Conservation (phyloP, 35 echinoderm and acorn worm species). For the Hemicentrotus pulcherrimus region DNA sequence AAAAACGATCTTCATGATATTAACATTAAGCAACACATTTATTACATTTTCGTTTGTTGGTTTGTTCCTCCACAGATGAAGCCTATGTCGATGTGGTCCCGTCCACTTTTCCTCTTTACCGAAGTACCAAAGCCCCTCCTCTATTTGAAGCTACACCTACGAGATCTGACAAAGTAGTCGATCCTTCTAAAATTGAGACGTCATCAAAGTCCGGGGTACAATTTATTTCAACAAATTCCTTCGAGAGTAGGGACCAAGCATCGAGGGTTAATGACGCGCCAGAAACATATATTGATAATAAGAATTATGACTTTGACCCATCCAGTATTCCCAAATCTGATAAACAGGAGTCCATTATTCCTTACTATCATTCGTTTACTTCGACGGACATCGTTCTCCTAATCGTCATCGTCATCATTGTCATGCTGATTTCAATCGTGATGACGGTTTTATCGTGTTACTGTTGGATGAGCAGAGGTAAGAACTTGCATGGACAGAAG, state of each 20-base stretch:
- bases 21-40: neutral
- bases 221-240: neutral
- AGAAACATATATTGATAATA: neutral
- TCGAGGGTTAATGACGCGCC: neutral
- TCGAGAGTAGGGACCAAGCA: neutral
- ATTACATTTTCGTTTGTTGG: neutral
- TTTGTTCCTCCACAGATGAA: neutral
- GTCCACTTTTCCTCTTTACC: neutral
- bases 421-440: neutral
- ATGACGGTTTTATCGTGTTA: neutral
- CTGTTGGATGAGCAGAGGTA: conserved; percentile 12
- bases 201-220: neutral
- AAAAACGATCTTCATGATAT: neutral
- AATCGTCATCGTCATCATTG: neutral
- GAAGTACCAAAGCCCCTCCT: neutral
- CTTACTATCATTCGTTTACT: neutral
- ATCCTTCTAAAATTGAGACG: neutral
- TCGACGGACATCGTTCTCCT: neutral
- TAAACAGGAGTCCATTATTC: neutral
- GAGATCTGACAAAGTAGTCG: neutral
- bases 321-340: neutral
- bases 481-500: neutral
- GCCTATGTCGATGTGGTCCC: neutral
- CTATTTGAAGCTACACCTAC: neutral
- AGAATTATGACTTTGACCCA: neutral